Base-by-base conservation (phyloP, 2,113 vertebrate genomes). In the Tautogolabrus adspersus region DNA sequence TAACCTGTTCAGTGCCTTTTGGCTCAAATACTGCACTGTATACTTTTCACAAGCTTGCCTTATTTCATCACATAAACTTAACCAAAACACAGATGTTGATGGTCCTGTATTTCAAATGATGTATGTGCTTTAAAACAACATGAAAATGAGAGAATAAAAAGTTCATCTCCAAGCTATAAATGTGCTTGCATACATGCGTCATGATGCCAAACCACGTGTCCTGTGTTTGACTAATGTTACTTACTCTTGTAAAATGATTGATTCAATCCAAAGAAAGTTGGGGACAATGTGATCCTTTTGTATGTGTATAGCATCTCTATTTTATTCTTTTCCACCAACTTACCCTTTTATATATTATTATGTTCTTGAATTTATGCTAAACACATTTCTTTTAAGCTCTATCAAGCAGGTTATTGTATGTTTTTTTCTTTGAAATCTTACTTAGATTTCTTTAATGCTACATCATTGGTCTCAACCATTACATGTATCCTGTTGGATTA, bases 11-110 rank as follows among this genome's bases (percentile, higher is more conserved):
- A 74, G 80, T 83, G 86, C 81, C 71, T 89, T 85, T 57, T 69
- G 51, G 52, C 62, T 72, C 37, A 83, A 72, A 75, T 46, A 18
- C 70, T 80, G 62, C 73, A 75, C 66, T 81, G 38, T 79, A 67
- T 75, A 54, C 66, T 30, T 68, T 73, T 82, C 61, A 86, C 67
- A 75, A 51, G 76, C 57, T 77, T 84, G 67, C 75, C 56, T 89
- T 78, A 81, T 75, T 80, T 84, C 40, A 84, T 62, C 21, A 46
- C 21, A 46, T 63, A 15, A 15, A 71, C 38, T 58, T 22, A 52
- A 42, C 22, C 19, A n/a, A 15, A 52, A 58, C 22, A 69, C 10
- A 63, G 8, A 44, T 74, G 22, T 66, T 10, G 18, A 64, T 49
- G 54, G 60, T 83, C 63, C 42, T 61, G 16, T 77, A 82, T 81